Base-by-base conservation (phyloP, 2,113 vertebrate genomes). In the Bos indicus region DNA sequence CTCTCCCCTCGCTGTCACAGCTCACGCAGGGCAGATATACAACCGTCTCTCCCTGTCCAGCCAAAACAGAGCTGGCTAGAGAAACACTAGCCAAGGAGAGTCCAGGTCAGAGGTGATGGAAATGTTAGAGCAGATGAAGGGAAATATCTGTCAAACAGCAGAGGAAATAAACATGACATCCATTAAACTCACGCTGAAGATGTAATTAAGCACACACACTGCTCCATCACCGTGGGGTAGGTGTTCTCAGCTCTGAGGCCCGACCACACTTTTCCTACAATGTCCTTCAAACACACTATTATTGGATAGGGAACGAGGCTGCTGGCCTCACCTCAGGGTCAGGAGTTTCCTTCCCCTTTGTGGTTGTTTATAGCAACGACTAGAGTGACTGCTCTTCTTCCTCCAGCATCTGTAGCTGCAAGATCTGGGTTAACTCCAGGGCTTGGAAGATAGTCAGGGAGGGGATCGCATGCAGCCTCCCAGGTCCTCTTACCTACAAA, bases 401-500 rank as follows among this genome's bases (percentile, higher is more conserved):
- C 40, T 1, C 36, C 59, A 67, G 33, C 11, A 1, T 33, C 54
- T 91, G 54, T 19, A 62, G 74, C 95, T 54, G 5, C 19, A 59
- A 62, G 64, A 84, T 26, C 36, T 7, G 78, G 28, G 4, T 46
- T 57, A 23, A 80, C 23, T n/a, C 43, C 10, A 7, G 36, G 10
- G n/a, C 2, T 0, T 30, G 21, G 81, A 43, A 84, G 84, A 19
- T 21, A 40, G 60, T 33, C 25, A 23, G 33, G 1, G 30, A 48
- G 54, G 51, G 51, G 54, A 25, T 12, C 82, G 62, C 60, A 48
- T 40, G 13, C 12, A 52, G 40, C 15, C 56, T 40, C 57, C 52
- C 54, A 5, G 62, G 85, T 36, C 21, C 46, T 80, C 99, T 99
- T 99, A 99, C 99, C 99, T 98, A 99, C 99, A 91, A 99, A 99